Evolutionary conservation across 30 jellyfish, hydroid and myxozoan species (phyloP), one percentile per base, ranked within the genome.

Genomic region (Cassiopea xamachana): DNA sequence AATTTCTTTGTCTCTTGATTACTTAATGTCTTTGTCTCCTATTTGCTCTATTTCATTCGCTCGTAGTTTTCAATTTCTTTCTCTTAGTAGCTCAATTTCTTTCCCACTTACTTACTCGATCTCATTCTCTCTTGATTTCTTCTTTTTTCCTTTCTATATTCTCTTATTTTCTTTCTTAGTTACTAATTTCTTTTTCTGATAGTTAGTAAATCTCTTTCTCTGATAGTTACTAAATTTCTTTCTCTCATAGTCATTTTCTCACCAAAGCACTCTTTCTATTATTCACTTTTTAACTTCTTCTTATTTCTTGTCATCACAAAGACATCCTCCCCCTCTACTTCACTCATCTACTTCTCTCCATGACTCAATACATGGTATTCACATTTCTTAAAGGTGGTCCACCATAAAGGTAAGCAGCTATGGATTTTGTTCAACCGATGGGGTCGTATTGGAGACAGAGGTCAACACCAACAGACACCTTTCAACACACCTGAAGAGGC

Each of bases 401-500:
- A 73, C 69, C 95, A 93, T 86, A 93, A 87, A 69, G 98, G 94
- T 15, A 87, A 87, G 48, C 79, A 69, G 46, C 68, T 93, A 47
- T 93, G 96, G 96, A 69, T 93, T 10, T 90, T 93, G 55, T 93
- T 93, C 50, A 93, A 93, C 87, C 85, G 91, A 14, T 93, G 98
- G 98, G 98, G 98, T 43, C 82, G 98, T 14, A 77, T 87, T 18
- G 91, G 92, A 12, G 82, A 75, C 46, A 88, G 71, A 43, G 98
- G 96, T 6, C 98, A 93, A 77, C 94, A 93, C 45, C 98, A 93
- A 70, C 98, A 87, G 76, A 93, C 98, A 3, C 98, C 98, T 15
- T 93, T 80, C 71, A 46, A 64, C 64, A 93, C 80, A 10, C 90
- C 98, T 2, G 79, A 93, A 47, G 98, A 87, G 72, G 98, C 96